These are phyloP conservation scores for fruit fly (Drosophila melanogaster) DNA, from an alignment of 1,140 invertebrate genomes.

Conservation along the genomic window Release_6_plus_ISO1_MT NT_037436.4:14772001-14772500, in stretches of 20 bases:
- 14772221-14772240: constrained; percentile 16
- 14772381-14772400: constrained; percentile 16
- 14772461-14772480: not conserved
- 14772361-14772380: constrained; percentile 21
- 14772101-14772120: constrained; percentile 9
- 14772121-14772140: not conserved
- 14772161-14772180: constrained; percentile 30
- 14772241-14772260: constrained; percentile 19
- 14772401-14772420: constrained; percentile 19
- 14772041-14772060: not conserved
- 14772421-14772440: constrained; percentile 1
- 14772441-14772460: not conserved
- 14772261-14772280: constrained; percentile 18
- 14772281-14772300: constrained; percentile 2
- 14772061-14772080: not conserved
- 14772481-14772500: constrained; percentile 17
- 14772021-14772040: not conserved
- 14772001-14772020: constrained; percentile 3
- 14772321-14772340: constrained; percentile 30
- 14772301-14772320: constrained; percentile 24
- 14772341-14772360: constrained; percentile 10
- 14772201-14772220: not conserved
- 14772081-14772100: constrained; percentile 32
- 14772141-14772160: not conserved
- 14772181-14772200: constrained; percentile 41